phyloP scores from a whole-genome alignment of 2,888 invertebrate species.

The Leptogaster cylindrica region DNA sequence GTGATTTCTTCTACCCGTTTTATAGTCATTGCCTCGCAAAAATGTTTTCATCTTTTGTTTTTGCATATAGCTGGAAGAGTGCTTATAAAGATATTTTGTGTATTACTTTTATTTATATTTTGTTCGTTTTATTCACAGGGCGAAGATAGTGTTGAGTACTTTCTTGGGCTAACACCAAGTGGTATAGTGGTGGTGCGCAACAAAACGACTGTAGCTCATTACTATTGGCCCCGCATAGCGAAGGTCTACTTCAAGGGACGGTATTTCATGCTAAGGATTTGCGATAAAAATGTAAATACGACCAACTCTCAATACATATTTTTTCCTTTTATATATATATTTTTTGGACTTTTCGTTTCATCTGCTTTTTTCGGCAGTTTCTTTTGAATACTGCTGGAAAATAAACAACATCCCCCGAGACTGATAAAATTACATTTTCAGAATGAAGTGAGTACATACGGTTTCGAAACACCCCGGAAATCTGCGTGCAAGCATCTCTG shows the following conservation, averaged over 20 bases:
- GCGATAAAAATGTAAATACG: slow-evolving; percentile 89
- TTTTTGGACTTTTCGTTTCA: no score
- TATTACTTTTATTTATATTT: no score
- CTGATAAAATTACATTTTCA: slow-evolving; percentile 57
- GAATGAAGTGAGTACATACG: slow-evolving; percentile 96
- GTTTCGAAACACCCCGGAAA: slow-evolving; percentile 91
- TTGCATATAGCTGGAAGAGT: background rate
- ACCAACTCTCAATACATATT: no score
- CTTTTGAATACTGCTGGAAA: background rate
- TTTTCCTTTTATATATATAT: no score
- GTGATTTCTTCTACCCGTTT: background rate
- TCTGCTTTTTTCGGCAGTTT: background rate
- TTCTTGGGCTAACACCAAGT: slow-evolving; percentile 92
- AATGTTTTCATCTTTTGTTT: background rate
- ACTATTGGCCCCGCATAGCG: slow-evolving; percentile 97
- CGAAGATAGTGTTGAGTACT: slow-evolving; percentile 96
- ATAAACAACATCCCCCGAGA: background rate
- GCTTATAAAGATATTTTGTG: slow-evolving; percentile 25
- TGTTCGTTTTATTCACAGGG: slow-evolving; percentile 73
- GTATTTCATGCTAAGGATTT: slow-evolving; percentile 94
- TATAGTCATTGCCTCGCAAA: slow-evolving; percentile 5
- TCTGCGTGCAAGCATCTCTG: slow-evolving; percentile 94
- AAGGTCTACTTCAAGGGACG: slow-evolving; percentile 96
- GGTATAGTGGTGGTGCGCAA: slow-evolving; percentile 93
- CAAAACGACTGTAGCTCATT: slow-evolving; percentile 95